phyloP scores from a whole-genome alignment of 2,888 invertebrate genomes.

The Nomada flava region DNA sequence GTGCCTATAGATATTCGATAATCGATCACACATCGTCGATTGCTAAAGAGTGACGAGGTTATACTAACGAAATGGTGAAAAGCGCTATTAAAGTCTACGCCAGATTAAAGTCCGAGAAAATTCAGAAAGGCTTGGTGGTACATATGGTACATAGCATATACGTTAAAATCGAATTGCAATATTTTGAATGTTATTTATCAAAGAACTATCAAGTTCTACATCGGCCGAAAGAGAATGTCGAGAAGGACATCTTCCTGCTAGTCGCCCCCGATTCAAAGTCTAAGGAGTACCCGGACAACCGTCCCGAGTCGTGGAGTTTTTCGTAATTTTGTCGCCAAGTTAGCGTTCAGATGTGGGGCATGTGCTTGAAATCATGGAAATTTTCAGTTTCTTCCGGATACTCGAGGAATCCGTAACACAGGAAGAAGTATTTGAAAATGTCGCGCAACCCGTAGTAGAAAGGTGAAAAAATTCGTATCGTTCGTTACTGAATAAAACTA shows the following conservation, averaged over 20 bases:
- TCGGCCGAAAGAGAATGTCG: conserved; percentile 68
- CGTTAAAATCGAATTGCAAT: background rate
- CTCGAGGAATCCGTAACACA: conserved; percentile 83
- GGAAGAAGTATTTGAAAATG: conserved; percentile 83
- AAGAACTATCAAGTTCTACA: conserved; percentile 74
- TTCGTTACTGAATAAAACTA: conserved; percentile 18
- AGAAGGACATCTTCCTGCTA: conserved; percentile 73
- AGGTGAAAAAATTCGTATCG: conserved; percentile 79
- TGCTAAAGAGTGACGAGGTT: conserved; percentile 24
- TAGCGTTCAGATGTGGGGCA: background rate
- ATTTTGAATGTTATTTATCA: background rate
- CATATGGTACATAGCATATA: no score
- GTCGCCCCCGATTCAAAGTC: conserved; percentile 57
- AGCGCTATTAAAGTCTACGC: conserved; percentile 84
- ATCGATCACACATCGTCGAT: conserved; percentile 49
- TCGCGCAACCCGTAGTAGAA: conserved; percentile 85
- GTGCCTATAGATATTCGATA: conserved; percentile 13
- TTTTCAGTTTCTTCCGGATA: conserved; percentile 84
- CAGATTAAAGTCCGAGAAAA: conserved; percentile 79
- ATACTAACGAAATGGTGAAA: conserved; percentile 78
- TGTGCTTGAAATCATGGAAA: background rate
- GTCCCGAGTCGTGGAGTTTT: conserved; percentile 78
- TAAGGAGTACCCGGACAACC: conserved; percentile 75
- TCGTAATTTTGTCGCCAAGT: conserved; percentile 65
- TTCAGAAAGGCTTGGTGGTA: conserved; percentile 58